Conservation (phyloP, 2,888 invertebrate genomes). For the Latrodectus elegans region DNA sequence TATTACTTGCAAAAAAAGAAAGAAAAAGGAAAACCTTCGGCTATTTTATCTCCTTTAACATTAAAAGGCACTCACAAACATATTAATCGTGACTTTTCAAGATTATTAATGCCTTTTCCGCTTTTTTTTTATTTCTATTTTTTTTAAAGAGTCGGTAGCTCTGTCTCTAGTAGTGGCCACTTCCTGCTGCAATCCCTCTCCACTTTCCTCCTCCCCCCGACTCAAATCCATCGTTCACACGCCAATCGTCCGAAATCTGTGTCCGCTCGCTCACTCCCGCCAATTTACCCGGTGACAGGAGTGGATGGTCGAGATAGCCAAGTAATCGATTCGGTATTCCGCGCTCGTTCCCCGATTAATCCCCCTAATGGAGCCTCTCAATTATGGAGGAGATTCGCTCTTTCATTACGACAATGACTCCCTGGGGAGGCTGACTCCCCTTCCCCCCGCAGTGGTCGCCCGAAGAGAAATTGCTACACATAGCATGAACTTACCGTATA, state of each 20-base stretch:
- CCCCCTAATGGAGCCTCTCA: constrained; percentile 62
- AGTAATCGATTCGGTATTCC: constrained; percentile 32
- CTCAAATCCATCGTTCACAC: constrained; percentile 46
- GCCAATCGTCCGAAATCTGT: constrained; percentile 31
- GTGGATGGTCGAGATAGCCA: neutral
- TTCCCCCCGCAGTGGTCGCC: neutral
- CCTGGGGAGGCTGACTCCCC: neutral
- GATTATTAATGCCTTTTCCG: no score
- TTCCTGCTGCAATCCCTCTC: constrained; percentile 1
- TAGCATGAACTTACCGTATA: neutral
- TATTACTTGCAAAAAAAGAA: no score
- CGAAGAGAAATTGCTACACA: constrained; percentile 24
- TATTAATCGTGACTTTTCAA: neutral
- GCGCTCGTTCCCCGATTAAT: constrained; percentile 54
- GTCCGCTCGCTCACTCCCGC: constrained; percentile 1
- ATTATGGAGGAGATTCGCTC: constrained; percentile 60
- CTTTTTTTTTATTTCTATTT: neutral
- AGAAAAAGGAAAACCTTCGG: neutral
- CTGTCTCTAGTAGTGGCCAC: constrained; percentile 5
- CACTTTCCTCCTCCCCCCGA: neutral
- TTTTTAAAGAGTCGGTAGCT: neutral
- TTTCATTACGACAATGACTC: constrained; percentile 66
- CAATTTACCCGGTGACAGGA: constrained; percentile 23
- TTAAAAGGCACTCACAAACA: neutral
- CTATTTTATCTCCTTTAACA: neutral